Conservation (phyloP, 2,113 vertebrate species). For the Coturnix japonica region DNA sequence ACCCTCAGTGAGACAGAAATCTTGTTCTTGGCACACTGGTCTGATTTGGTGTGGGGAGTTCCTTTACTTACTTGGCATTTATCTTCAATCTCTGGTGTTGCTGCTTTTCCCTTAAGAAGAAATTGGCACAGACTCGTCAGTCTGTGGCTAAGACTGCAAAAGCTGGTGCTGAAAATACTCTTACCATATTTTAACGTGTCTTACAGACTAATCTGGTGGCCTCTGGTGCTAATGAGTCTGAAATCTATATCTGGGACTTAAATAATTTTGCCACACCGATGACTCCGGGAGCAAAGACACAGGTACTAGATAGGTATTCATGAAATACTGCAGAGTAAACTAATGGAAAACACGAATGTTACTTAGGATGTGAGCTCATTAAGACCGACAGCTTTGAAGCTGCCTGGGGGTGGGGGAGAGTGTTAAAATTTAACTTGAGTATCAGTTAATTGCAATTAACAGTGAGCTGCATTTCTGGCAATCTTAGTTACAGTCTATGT, state of each 20-base stretch:
- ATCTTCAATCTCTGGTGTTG: not conserved
- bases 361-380: not conserved
- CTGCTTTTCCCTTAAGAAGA: not conserved
- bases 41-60: not conserved
- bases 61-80: not conserved
- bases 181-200: not conserved
- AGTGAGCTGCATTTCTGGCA: not conserved
- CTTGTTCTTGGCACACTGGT: not conserved
- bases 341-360: not conserved
- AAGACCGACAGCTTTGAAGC: not conserved
- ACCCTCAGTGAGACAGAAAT: fast-evolving
- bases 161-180: constrained; percentile 5
- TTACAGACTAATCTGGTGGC: constrained; percentile 91
- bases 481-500: not conserved
- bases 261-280: constrained; percentile 94
- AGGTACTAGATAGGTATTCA: constrained; percentile 77
- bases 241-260: constrained; percentile 99
- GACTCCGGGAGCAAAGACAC: constrained; percentile 95
- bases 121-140: not conserved
- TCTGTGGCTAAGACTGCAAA: not conserved
- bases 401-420: not conserved
- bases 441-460: not conserved
- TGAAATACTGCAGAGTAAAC: not conserved
- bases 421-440: not conserved
- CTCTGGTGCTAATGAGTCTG: constrained; percentile 96